phyloP scores from a whole-genome alignment of 2,113 vertebrate genomes.

The Cephalopholis sonnerati region DNA sequence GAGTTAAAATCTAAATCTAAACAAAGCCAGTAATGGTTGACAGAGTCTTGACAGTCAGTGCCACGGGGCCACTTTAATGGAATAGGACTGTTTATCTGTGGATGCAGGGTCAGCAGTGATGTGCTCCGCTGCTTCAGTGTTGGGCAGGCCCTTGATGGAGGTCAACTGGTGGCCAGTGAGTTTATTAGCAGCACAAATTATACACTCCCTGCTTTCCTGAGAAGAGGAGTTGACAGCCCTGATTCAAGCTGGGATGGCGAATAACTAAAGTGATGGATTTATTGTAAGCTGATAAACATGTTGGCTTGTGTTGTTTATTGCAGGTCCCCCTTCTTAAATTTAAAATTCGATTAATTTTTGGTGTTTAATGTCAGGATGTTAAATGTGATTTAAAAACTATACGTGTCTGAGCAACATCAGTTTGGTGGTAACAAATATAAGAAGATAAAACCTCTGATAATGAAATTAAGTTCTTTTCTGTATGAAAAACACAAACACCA shows the following conservation, averaged over 20 bases:
- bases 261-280: constrained; percentile 10
- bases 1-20: constrained; percentile 15
- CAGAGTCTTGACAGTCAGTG: constrained; percentile 4
- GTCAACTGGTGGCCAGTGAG: constrained; percentile 29
- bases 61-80: constrained; percentile 20
- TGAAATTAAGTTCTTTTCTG: too few relatives aligned
- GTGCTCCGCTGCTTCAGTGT: not conserved
- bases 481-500: too few relatives aligned
- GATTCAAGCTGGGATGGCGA: not conserved
- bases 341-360: too few relatives aligned
- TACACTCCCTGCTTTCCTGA: not conserved
- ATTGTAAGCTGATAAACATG: not conserved
- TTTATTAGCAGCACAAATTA: constrained; percentile 25
- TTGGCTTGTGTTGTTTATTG: not conserved
- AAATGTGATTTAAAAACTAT: too few relatives aligned
- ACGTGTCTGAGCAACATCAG: too few relatives aligned
- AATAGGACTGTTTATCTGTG: constrained; percentile 35
- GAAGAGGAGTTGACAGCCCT: not conserved
- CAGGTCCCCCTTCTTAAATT: not conserved
- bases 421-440: too few relatives aligned
- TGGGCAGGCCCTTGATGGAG: constrained; percentile 13
- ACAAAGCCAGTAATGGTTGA: constrained; percentile 13
- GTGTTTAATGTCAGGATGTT: too few relatives aligned
- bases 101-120: constrained; percentile 41
- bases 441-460: too few relatives aligned